Percentiles rank a stretch among this genome's conserved stretches.
These are phyloP conservation scores for Chloromyia formosa DNA, from an alignment of 2,888 invertebrate species.

Conservation along the genomic window DNA sequence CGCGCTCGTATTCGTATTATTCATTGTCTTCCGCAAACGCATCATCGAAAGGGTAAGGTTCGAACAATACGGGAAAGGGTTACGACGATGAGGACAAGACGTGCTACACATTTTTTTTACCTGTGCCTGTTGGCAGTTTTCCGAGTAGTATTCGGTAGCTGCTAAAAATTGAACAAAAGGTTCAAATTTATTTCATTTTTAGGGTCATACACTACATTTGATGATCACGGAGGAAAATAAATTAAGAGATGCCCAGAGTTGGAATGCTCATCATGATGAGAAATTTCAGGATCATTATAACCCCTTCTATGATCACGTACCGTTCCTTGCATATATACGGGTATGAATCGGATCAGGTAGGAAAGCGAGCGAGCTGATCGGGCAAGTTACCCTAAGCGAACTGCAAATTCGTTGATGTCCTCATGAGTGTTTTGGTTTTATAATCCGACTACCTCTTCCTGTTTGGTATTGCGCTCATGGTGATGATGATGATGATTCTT, in stretches of 20 bases:
- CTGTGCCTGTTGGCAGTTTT: background rate
- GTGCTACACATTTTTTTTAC: slow-evolving; percentile 37
- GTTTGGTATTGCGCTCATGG: slow-evolving; percentile 13
- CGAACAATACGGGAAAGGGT: slow-evolving; percentile 36
- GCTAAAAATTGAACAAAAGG: slow-evolving; percentile 26
- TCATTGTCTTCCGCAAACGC: slow-evolving; percentile 33
- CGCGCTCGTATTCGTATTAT: slow-evolving; percentile 20
- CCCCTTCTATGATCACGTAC: slow-evolving; percentile 16
- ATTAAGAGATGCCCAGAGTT: slow-evolving; percentile 26
- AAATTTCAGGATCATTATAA: slow-evolving; percentile 15
- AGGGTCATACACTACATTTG: slow-evolving; percentile 9
- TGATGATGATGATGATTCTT: background rate
- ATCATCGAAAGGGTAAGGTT: slow-evolving; percentile 17
- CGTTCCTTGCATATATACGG: too few species aligned
- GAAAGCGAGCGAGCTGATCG: background rate
- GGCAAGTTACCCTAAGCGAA: background rate
- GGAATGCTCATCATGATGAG: slow-evolving; percentile 16
- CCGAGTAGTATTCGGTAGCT: background rate
- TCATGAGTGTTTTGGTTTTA: slow-evolving; percentile 31
- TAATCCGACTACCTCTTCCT: slow-evolving; percentile 43
- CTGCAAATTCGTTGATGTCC: background rate
- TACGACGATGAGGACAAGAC: slow-evolving; percentile 24
- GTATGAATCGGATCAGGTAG: background rate
- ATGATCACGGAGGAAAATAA: slow-evolving; percentile 34
- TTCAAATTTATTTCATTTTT: background rate